Evolutionary conservation across 1,140 invertebrate genomes (phyloP), one percentile per base, ranked within the genome.

Genomic region (Mamestra configurata): DNA sequence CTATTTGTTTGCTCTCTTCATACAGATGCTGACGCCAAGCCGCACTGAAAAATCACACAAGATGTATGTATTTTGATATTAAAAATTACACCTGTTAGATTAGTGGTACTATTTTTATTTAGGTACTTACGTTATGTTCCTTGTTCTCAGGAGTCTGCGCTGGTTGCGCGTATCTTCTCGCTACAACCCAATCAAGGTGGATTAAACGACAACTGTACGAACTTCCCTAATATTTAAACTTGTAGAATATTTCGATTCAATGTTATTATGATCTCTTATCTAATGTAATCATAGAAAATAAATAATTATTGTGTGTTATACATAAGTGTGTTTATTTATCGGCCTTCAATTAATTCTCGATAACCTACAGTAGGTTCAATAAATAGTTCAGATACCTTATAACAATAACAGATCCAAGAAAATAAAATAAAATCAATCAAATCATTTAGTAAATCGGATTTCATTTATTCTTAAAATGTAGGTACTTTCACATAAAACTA

Each of bases 1-100:
- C 46, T 92, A 92, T 55, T 40, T 92, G 20, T 82, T 87, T 37
- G 77, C 85, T 7, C 40, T 92, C 8, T 55, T 92, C 8, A 53
- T 86, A 18, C 84, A 89, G 55, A 66, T 85, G 49, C 27, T 86
- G 15, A 78, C 61, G 11, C 79, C 85, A 40, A 68, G 83, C 18
- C 49, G 78, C 46, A 53, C 49, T 10, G 51, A 80, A 24, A 79
- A 85, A 27, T 55, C 51, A 13, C 88, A 87, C 59, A 73, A 64
- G 40, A 86, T 79, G 91, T 91, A 85, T 79, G 82, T 81, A 57
- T 80, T 64, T 79, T 77, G 59, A 71, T 11, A 24, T 71, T 13
- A 15, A 27, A 40, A 51, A 51, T 27, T 0, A 15, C 0, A 11
- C 22, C 8, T 0, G 8, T 13, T 61, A n/a, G 22, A 35, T 13